These are phyloP conservation scores for Orientallactaga bullata DNA, from an alignment of 2,113 vertebrate species.

Conservation along the genomic window DNA sequence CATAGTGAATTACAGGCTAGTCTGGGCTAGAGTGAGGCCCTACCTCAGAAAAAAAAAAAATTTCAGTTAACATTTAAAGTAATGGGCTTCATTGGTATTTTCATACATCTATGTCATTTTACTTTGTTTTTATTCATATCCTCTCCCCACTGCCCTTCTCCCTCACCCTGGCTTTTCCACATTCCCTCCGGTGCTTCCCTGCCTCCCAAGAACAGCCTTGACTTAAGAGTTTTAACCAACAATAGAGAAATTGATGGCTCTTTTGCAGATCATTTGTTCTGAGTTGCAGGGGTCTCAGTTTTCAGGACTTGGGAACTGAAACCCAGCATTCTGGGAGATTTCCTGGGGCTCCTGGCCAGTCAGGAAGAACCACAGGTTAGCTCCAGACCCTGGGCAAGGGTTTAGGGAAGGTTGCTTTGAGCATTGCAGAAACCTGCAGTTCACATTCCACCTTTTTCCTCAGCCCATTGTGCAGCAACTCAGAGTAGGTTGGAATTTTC, in stretches of 20 bases:
- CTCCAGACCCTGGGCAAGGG: background rate
- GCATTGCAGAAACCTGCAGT: background rate
- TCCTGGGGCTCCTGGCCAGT: background rate
- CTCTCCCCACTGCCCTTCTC: background rate
- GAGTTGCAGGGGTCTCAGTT: background rate
- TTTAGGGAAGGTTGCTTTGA: background rate
- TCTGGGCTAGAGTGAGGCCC: no score
- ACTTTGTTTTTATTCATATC: background rate
- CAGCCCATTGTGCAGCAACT: background rate
- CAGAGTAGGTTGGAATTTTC: background rate
- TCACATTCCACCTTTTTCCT: background rate
- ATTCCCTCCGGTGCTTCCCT: no score
- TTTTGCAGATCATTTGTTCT: slow-evolving; percentile 59
- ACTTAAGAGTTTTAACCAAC: slow-evolving; percentile 47
- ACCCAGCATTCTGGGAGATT: slow-evolving; percentile 37
- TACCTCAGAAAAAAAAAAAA: no score
- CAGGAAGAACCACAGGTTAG: background rate
- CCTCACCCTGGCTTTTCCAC: background rate
- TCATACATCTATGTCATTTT: background rate
- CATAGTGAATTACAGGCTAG: no score
- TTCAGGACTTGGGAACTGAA: slow-evolving; percentile 45
- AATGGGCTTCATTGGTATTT: background rate
- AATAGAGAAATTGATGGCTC: slow-evolving; percentile 32
- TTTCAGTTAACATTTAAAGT: background rate
- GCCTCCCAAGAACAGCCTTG: background rate